Evolutionary conservation across 2,113 vertebrate species (phyloP).

Genomic region (Miniopterus natalensis): DNA sequence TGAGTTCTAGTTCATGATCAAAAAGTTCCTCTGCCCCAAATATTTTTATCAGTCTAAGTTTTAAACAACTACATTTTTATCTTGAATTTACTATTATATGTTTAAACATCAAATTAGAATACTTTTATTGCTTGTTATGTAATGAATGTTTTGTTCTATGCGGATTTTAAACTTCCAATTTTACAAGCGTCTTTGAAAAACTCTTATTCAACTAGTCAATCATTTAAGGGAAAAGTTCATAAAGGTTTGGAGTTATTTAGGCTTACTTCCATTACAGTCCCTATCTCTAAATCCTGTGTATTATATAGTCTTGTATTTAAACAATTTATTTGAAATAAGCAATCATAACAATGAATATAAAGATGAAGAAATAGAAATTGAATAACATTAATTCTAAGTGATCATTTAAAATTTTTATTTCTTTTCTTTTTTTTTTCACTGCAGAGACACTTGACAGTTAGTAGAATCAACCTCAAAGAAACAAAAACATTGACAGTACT

Average conservation of each 20-base stretch:
- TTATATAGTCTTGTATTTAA: not conserved
- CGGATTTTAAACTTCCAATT: not conserved
- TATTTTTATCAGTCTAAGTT: not conserved
- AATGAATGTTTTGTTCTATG: not conserved
- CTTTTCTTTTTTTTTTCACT: not conserved
- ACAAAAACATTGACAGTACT: not conserved
- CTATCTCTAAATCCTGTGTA: not conserved
- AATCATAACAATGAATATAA: not conserved
- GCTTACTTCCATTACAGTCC: not conserved
- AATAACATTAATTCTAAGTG: not conserved
- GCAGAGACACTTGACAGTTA: not conserved
- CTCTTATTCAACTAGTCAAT: not conserved
- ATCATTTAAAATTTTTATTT: not conserved
- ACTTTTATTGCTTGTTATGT: not conserved
- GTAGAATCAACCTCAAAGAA: conserved; percentile 9
- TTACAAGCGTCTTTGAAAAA: not conserved
- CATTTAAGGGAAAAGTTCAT: not conserved
- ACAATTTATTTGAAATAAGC: not conserved
- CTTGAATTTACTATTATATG: not conserved
- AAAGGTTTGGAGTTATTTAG: not conserved
- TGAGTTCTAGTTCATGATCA: not conserved
- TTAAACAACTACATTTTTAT: not conserved
- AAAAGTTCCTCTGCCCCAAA: not conserved
- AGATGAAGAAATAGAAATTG: not conserved
- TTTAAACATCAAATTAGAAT: not conserved